Conservation (phyloP, 2,888 invertebrate species). For the Orthosia gothica region DNA sequence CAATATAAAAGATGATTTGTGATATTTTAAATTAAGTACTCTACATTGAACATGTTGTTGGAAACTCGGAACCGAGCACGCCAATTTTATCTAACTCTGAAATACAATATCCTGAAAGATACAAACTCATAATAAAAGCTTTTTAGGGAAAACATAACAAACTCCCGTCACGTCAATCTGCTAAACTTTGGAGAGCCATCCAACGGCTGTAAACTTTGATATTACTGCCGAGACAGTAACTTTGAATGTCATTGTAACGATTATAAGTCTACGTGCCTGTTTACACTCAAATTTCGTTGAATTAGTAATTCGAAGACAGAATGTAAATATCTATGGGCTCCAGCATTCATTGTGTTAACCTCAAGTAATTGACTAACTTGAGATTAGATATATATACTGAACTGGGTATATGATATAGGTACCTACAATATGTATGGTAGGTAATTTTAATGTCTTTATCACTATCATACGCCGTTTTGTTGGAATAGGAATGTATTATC, state of each 20-base stretch:
- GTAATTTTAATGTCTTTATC: no score
- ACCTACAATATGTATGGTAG: no score
- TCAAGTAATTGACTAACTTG: no score
- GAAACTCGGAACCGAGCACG: background rate
- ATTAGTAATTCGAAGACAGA: background rate
- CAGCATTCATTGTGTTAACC: background rate
- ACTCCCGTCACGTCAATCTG: constrained; percentile 12
- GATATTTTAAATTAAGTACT: background rate
- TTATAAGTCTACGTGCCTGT: constrained; percentile 23
- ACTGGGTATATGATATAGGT: background rate
- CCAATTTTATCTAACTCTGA: background rate
- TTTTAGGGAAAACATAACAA: constrained; percentile 7
- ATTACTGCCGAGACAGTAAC: constrained; percentile 31
- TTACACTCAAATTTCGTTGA: constrained; percentile 1
- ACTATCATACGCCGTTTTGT: no score
- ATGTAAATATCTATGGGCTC: background rate
- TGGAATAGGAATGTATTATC: no score
- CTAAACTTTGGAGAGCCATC: constrained; percentile 24
- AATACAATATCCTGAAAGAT: background rate
- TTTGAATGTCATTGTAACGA: constrained; percentile 27
- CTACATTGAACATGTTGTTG: background rate
- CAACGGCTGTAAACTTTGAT: constrained; percentile 16
- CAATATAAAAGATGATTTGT: no score
- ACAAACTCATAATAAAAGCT: background rate
- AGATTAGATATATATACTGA: background rate